A percentile compares a stretch with the other conserved stretches of the same genome.
These are phyloP conservation scores for Hybognathus amarus DNA, from an alignment of 2,797 vertebrate species.

Conservation along the genomic window DNA sequence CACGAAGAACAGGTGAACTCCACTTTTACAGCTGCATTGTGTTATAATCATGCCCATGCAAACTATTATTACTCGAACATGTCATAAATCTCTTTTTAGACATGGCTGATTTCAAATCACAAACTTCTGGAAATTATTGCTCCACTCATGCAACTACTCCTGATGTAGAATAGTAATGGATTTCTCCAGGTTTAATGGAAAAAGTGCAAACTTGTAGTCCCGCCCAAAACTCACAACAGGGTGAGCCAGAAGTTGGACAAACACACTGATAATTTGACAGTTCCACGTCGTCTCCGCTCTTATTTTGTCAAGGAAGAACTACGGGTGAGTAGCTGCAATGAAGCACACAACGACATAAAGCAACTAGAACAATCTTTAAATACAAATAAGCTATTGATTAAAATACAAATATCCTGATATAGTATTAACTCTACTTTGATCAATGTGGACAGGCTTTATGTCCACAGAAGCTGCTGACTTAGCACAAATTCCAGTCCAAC, in stretches of 20 bases:
- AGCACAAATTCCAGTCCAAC: no score
- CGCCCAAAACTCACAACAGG: not conserved
- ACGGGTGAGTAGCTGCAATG: no score
- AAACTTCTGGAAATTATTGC: not conserved
- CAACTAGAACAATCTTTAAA: no score
- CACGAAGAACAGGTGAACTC: not conserved
- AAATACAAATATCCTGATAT: no score
- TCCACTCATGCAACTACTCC: not conserved
- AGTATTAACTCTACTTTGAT: no score
- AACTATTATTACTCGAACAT: not conserved
- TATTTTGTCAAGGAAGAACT: no score
- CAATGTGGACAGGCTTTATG: no score
- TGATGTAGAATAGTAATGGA: not conserved
- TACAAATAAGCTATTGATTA: no score
- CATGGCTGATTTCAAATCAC: no score
- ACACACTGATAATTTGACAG: not conserved
- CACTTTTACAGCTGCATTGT: not conserved
- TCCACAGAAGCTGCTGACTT: no score
- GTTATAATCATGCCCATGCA: not conserved
- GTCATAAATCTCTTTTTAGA: not conserved
- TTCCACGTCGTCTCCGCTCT: no score
- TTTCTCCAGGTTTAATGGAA: not conserved
- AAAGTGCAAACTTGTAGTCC: not conserved
- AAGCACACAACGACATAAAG: no score
- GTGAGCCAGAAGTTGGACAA: not conserved